These are phyloP conservation scores for Nomada hirtipes DNA, from an alignment of 2,888 invertebrate genomes.

Conservation along the genomic window DNA sequence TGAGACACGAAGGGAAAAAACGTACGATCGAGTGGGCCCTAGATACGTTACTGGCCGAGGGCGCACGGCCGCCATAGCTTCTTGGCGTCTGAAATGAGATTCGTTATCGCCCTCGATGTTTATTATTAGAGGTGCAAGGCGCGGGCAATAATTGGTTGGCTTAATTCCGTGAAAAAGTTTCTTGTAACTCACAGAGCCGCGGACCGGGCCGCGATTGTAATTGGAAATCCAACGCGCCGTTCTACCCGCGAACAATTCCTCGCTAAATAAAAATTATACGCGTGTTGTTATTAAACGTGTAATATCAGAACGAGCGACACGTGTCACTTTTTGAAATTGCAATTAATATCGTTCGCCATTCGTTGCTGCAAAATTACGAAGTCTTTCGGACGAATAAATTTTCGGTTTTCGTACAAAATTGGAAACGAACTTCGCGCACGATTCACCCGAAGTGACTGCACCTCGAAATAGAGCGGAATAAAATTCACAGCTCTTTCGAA, in stretches of 20 bases:
- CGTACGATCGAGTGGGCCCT: slow-evolving; percentile 18
- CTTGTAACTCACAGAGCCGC: slow-evolving; percentile 11
- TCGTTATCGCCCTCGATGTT: slow-evolving; percentile 73
- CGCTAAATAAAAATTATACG: neutral
- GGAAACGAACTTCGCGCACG: slow-evolving; percentile 37
- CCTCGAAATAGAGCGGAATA: slow-evolving; percentile 78
- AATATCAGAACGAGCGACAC: too few species aligned
- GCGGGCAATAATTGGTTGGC: slow-evolving; percentile 59
- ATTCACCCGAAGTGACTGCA: slow-evolving; percentile 71
- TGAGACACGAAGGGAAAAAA: slow-evolving; percentile 14
- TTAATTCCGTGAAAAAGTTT: slow-evolving; percentile 50
- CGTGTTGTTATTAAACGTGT: too few species aligned
- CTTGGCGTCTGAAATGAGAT: slow-evolving; percentile 55
- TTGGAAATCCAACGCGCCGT: slow-evolving; percentile 37
- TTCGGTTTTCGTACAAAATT: slow-evolving; percentile 26
- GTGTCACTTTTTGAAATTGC: too few species aligned
- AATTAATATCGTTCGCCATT: neutral
- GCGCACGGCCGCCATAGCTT: slow-evolving; percentile 26
- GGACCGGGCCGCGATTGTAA: slow-evolving; percentile 35
- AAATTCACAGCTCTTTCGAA: slow-evolving; percentile 80
- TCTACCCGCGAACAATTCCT: neutral
- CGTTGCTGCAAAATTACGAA: slow-evolving; percentile 5
- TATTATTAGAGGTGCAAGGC: slow-evolving; percentile 67
- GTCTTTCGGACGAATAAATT: slow-evolving; percentile 21
- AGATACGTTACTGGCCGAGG: slow-evolving; percentile 54